Evolutionary conservation across 2,888 invertebrate species (phyloP), one percentile per base, ranked within the genome.

Genomic region (Drosophila sordidula): DNA sequence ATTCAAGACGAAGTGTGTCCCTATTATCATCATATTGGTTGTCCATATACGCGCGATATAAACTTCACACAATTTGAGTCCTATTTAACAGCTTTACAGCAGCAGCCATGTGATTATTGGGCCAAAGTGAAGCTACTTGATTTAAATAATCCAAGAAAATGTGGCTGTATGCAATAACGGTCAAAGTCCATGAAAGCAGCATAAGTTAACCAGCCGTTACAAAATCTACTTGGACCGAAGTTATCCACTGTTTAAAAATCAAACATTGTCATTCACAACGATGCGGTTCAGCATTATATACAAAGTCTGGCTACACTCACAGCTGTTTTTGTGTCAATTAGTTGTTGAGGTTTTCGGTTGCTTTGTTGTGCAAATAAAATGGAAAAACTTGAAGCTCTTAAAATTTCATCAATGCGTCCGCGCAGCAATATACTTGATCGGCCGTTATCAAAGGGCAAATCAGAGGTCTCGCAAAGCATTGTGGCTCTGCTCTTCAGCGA

Each of bases 401-500:
- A 91, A 88, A 91, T 91, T 11, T 91, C 92, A 0, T 89, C 92
- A 4, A 89, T 91, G 87, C 87, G 92, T 14, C 90, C 92, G 29
- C 86, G 91, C 49, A 91, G 92, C 6, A 92, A 92, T 65, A 97
- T 98, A 83, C 93, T 98, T 18, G 98, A 98, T 91, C 97, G 97
- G 92, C 97, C 97, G 1, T 92, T 98, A 1, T 97, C 97, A 82
- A 97, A 97, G 93, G 98, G 98, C 6, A 98, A 97, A 93, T 96
- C 96, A 14, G 98, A 98, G 94, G 96, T 98, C 61, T 98, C 98
- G 50, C 93, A 98, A 55, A 97, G 97, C 81, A 96, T 98, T 84
- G 99, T 97, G 93, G 98, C 99, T 1, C 93, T 99, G 49, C 93
- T 99, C 61, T 99, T 99, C 92, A 98, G 99, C 18, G 99, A 99